Evolutionary conservation across 1,140 invertebrate genomes (phyloP), one percentile per base, ranked within the genome.

Genomic region (Drosophila azteca): DNA sequence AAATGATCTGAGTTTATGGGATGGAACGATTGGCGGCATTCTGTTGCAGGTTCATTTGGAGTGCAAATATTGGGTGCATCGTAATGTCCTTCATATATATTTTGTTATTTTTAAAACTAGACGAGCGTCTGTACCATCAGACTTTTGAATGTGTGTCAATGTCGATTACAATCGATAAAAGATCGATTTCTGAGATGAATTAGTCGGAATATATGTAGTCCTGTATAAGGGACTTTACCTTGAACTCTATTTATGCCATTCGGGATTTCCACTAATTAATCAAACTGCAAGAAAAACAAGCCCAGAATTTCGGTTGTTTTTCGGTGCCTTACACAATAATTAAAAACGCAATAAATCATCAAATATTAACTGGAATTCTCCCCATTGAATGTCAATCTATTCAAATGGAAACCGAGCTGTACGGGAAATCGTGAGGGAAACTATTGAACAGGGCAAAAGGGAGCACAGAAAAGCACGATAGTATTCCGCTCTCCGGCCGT

Each of bases 291-390:
- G n/a, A 39, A 39, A 13, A 55, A 45, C 29, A 46, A 61, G 11
- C 49, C 24, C 22, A 31, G 43, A 31, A 13, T 45, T 57, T 43
- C 17, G 15, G 8, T 51, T 20, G 4, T 22, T 31, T 49, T 57
- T 73, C 41, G 13, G 31, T 73, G 31, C 15, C 24, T 41, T 53
- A 49, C 11, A 50, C 52, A 60, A 44, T 77, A 70, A 74, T 85
- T 81, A 78, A 85, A 81, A 81, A 59, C 69, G 62, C 74, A 64
- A 87, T 85, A 85, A 85, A 78, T 85, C 82, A 85, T 61, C 29
- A n/a, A 73, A 72, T 54, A 61, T 65, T 77, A 53, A 61, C 41
- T 60, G 50, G 39, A 67, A 73, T 50, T 55, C 62, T 58, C 44
- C 60, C 39, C 22, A 46, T 24, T 50, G 53, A 48, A 74, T 26